Percentiles rank a stretch among this genome's conserved stretches.
phyloP scores from a whole-genome alignment of 1,140 invertebrate species.

The Neodiprion pinetum region DNA sequence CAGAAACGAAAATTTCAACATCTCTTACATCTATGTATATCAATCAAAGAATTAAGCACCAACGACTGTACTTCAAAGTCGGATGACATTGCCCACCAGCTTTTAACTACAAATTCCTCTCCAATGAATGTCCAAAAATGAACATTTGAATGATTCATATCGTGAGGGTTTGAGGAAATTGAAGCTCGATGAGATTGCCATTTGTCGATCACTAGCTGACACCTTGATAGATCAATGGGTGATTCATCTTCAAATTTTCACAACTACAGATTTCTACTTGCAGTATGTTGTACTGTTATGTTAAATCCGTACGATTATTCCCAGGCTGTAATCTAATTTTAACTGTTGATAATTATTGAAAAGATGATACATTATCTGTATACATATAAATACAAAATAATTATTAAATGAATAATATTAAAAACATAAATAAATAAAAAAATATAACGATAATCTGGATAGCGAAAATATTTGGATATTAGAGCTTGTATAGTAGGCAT shows the following conservation, averaged over 20 bases:
- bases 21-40: too few species aligned
- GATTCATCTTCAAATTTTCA: neutral
- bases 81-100: too few species aligned
- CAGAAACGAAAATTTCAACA: too few species aligned
- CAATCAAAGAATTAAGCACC: too few species aligned
- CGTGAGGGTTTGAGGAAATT: constrained; percentile 14
- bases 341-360: constrained; percentile 52
- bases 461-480: constrained; percentile 1
- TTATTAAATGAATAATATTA: constrained; percentile 44
- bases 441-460: neutral
- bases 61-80: too few species aligned
- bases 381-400: constrained; percentile 46
- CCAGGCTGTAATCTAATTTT: constrained; percentile 59
- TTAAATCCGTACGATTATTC: constrained; percentile 39
- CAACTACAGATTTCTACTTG: constrained; percentile 10
- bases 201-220: neutral
- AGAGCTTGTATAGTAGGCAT: constrained; percentile 11
- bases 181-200: constrained; percentile 18
- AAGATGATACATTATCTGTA: constrained; percentile 40
- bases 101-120: too few species aligned
- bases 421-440: constrained; percentile 39
- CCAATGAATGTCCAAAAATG: neutral
- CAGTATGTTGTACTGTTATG: constrained; percentile 39
- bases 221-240: neutral
- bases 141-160: constrained; percentile 8